Conservation (phyloP, 1,140 invertebrate genomes). For the Drosophila parvula region DNA sequence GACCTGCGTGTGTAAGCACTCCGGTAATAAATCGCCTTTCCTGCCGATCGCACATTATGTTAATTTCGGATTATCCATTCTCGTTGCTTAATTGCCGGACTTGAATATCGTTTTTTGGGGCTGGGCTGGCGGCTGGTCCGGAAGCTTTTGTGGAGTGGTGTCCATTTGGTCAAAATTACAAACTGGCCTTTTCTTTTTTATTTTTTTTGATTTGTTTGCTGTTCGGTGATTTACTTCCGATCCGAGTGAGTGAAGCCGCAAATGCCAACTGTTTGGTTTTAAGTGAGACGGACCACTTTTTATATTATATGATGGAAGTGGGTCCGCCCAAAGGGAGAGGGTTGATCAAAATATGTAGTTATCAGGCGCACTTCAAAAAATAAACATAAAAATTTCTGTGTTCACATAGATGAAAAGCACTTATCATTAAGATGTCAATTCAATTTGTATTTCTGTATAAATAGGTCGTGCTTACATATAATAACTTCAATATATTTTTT, state of each 20-base stretch:
- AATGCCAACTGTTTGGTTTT: slow-evolving; percentile 42
- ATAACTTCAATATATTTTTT: no score
- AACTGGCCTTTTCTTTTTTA: slow-evolving; percentile 28
- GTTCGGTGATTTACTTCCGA: slow-evolving; percentile 36
- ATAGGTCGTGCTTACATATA: no score
- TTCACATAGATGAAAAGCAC: no score
- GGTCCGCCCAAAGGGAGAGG: background rate
- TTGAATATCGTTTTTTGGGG: slow-evolving; percentile 28
- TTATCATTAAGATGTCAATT: no score
- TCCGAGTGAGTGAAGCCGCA: slow-evolving; percentile 35
- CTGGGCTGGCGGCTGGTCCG: slow-evolving; percentile 31
- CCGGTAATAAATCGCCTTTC: slow-evolving; percentile 33
- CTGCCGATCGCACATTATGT: slow-evolving; percentile 30
- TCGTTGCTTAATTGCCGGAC: slow-evolving; percentile 43
- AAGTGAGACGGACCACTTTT: slow-evolving; percentile 20
- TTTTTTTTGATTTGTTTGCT: slow-evolving; percentile 1
- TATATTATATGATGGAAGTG: slow-evolving; percentile 46
- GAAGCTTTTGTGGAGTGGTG: slow-evolving; percentile 21
- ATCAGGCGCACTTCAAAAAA: background rate
- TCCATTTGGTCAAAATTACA: slow-evolving; percentile 14
- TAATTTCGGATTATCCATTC: slow-evolving; percentile 29
- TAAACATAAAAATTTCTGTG: fast-evolving
- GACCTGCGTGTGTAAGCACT: slow-evolving; percentile 12
- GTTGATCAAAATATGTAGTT: slow-evolving; percentile 1
- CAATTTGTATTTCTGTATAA: no score